Evolutionary conservation across 2,888 invertebrate genomes (phyloP).

Genomic region (Cacoxenus indagator): DNA sequence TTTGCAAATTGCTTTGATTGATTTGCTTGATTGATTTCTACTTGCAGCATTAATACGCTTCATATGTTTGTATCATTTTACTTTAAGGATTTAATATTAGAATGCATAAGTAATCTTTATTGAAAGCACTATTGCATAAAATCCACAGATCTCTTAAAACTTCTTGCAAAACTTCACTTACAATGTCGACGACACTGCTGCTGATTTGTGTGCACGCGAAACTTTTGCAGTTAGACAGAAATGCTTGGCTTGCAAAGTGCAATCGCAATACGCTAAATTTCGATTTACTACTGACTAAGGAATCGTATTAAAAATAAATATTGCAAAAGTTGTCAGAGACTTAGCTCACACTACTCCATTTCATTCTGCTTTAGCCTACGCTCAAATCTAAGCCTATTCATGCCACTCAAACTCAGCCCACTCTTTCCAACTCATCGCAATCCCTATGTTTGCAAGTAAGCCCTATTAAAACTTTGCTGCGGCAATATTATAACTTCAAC

Average conservation of each 20-base stretch:
- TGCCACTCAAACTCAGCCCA: no score
- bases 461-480: background rate
- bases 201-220: conserved; percentile 2
- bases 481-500: background rate
- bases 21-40: conserved; percentile 9
- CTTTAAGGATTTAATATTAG: background rate
- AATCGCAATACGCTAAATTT: background rate
- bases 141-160: background rate
- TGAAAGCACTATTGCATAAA: background rate
- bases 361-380: background rate
- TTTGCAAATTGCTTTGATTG: conserved; percentile 2
- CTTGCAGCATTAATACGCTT: conserved; percentile 42
- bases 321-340: background rate
- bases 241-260: background rate
- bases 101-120: background rate
- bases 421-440: no score
- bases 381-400: background rate
- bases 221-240: background rate
- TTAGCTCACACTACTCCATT: background rate
- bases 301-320: conserved; percentile 7
- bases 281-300: background rate
- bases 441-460: background rate
- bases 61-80: conserved; percentile 32
- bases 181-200: background rate
- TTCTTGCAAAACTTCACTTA: background rate